Base-by-base conservation (phyloP, 2,888 invertebrate species). In the Endotricha flammealis region DNA sequence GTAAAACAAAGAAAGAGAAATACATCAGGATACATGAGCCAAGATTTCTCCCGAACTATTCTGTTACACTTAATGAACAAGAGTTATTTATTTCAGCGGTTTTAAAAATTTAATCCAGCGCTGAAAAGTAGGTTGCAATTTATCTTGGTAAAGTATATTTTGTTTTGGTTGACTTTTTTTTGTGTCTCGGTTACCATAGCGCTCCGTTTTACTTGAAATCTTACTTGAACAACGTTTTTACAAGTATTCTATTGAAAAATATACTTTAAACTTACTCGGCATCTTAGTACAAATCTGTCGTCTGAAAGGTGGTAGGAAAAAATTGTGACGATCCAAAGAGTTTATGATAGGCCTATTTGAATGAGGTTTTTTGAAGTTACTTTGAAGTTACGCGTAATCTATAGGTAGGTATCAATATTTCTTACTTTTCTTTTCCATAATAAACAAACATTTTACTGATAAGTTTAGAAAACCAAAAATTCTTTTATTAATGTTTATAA, bases 81-180 rank as follows among this genome's bases (percentile, higher is more conserved):
- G 14, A 29, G 27, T 12, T 12, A 27, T 27, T 27, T 27, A 27
- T 27, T 20, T 29, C 32, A n/a, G 28, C 1, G 9, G 12, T 20
- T 34, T 27, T 35, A 29, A 35, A 35, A 35, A 29, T 42, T 42
- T 46, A 44, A 46, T 44, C 42, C 38, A 16, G 29, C 36, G 40
- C 36, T 43, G 38, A 46, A 32, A 39, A 44, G 38, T 44, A 36
- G 32, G 25, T 10, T 36, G 39, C 38, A 42, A 42, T 46, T 44
- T 40, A 39, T 46, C 44, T 44, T 42, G 17, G 34, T 25, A 38
- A 14, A 32, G 29, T 11, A 20, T 12, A 23, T 22, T 25, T 38
- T 23, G 33, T 38, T 29, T 39, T 22, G 38, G 34, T 22, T 32
- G 36, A 43, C 39, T 34, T 43, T 43, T 46, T 40, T 44, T 31